Evolutionary conservation across 2,113 vertebrate genomes (phyloP).

Genomic region (Talpa occidentalis): DNA sequence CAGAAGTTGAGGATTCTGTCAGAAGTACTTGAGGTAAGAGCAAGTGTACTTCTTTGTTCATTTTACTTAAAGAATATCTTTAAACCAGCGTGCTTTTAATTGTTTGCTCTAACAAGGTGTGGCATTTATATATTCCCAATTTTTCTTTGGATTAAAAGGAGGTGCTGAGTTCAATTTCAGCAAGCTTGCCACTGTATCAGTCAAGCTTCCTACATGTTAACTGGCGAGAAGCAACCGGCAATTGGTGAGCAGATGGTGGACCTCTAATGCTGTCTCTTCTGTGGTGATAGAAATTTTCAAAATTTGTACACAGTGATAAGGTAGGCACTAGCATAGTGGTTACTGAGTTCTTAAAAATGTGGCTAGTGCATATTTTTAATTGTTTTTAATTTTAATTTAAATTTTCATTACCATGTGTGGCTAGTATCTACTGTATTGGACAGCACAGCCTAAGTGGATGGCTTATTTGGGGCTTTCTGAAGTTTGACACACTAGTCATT

Average conservation of each 20-base stretch:
- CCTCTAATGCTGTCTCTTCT: neutral
- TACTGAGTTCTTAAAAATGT: neutral
- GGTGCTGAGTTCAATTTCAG: neutral
- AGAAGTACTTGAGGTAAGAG: neutral
- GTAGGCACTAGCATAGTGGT: neutral
- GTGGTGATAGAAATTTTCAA: neutral
- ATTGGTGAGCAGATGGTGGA: neutral
- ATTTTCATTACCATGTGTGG: neutral
- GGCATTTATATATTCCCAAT: neutral
- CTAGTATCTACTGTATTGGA: neutral
- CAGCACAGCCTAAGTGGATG: neutral
- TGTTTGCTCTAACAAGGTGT: neutral
- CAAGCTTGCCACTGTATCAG: no score
- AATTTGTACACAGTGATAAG: neutral
- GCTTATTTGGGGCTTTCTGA: neutral
- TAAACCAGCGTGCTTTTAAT: neutral
- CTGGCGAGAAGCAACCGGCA: neutral
- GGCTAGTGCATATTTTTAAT: neutral
- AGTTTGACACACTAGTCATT: neutral
- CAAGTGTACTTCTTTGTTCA: neutral
- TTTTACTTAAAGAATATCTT: slow-evolving; percentile 21
- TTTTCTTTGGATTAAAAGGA: neutral
- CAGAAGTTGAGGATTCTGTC: neutral
- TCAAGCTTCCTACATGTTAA: neutral
- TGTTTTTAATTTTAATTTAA: neutral